phyloP scores from a whole-genome alignment of 2,888 invertebrate genomes.

The Nasonovia ribisnigri region DNA sequence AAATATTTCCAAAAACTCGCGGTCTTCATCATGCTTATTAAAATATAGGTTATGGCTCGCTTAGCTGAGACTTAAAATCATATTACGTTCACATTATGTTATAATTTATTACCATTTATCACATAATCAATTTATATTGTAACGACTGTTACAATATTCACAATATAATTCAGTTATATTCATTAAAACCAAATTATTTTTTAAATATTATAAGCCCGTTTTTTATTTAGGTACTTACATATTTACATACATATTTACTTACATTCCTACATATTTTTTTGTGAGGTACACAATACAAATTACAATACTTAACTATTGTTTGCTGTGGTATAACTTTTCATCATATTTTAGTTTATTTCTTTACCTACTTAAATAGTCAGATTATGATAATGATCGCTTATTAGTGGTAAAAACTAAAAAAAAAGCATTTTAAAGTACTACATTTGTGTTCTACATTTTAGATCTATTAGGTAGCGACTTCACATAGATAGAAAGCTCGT shows the following conservation, averaged over 20 bases:
- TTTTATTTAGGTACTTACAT: not conserved
- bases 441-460: not conserved
- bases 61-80: not conserved
- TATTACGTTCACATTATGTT: too few relatives aligned
- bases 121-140: too few relatives aligned
- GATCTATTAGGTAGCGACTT: not conserved
- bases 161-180: too few relatives aligned
- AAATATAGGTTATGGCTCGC: not conserved
- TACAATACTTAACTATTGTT: not conserved
- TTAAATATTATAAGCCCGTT: not conserved
- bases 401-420: too few relatives aligned
- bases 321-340: not conserved
- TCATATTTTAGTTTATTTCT: not conserved
- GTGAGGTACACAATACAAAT: not conserved
- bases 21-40: too few relatives aligned
- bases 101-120: too few relatives aligned
- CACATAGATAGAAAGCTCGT: not conserved
- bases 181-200: not conserved
- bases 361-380: not conserved
- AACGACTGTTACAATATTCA: too few relatives aligned
- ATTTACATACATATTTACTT: too few relatives aligned
- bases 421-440: too few relatives aligned
- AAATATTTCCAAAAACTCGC: too few relatives aligned
- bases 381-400: not conserved
- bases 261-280: too few relatives aligned